A percentile compares a stretch with the other conserved stretches of the same genome.
These are phyloP conservation scores for Scaptomyza cyrtandrae DNA, from an alignment of 2,888 invertebrate genomes.

Conservation along the genomic window DNA sequence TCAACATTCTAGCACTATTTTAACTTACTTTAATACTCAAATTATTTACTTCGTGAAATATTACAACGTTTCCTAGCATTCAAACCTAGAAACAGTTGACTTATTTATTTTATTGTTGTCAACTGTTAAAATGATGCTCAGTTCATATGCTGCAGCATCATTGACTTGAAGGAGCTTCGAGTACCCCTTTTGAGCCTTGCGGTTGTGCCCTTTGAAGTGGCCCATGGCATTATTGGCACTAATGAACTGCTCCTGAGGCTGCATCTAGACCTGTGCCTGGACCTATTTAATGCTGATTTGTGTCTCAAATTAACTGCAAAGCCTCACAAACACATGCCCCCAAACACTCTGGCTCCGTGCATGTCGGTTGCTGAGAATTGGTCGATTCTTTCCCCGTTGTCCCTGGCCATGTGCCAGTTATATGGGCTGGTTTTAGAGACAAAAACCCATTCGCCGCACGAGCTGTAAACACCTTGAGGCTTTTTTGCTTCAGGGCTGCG, in stretches of 20 bases:
- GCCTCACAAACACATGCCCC: conserved; percentile 19
- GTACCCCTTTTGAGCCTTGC: conserved; percentile 26
- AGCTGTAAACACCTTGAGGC: conserved; percentile 69
- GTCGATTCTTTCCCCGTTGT: conserved; percentile 1
- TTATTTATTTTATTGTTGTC: not conserved
- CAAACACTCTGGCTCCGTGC: not conserved
- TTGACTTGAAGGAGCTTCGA: conserved; percentile 21
- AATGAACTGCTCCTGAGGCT: conserved; percentile 56
- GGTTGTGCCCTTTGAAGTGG: conserved; percentile 50
- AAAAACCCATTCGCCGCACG: conserved; percentile 59
- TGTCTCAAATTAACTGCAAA: conserved; percentile 58
- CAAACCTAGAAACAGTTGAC: no score
- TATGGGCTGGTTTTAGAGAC: conserved; percentile 25
- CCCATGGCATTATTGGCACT: conserved; percentile 49
- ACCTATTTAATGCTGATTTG: conserved; percentile 70
- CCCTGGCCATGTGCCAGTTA: conserved; percentile 67
- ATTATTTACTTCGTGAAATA: no score
- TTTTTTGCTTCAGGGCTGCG: conserved; percentile 46
- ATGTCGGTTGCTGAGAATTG: not conserved
- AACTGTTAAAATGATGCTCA: not conserved
- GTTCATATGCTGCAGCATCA: conserved; percentile 14
- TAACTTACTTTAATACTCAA: no score
- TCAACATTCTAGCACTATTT: no score
- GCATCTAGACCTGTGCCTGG: not conserved
- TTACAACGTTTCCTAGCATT: no score